Evolutionary conservation across 2,888 invertebrate genomes (phyloP), one percentile per base, ranked within the genome.

Genomic region (Pelosia muscerda): DNA sequence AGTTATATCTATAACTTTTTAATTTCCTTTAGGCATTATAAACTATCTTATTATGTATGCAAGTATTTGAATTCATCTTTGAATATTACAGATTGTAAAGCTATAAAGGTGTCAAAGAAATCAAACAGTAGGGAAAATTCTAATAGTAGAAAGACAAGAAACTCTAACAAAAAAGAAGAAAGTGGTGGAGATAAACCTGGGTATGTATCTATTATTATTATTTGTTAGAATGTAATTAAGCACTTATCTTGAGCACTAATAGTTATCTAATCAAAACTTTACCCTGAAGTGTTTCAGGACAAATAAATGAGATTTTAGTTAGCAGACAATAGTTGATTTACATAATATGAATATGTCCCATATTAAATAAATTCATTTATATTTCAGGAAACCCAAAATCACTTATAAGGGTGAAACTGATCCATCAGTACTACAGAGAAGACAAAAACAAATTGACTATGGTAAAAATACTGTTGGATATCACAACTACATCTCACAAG

Each of bases 371-470:
- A 13, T 13, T 60, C 53, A 42, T 72, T 57, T 68, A 69, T 38
- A 66, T 83, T 84, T 38, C 75, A 91, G 90, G 79, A 71, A 81
- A 53, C 74, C 76, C n/a, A 84, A 76, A 69, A 90, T 87, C 69
- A 78, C 79, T 19, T 56, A 86, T 49, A 95, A 96, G 78, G 84
- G 93, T 38, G 98, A 98, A 92, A 96, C 96, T 10, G 97, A 99
- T 92, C 95, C 96, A 22, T 92, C 85, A 5, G 90, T 97, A 28
- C 91, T 99, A 69, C 93, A 95, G 55, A 96, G 99, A 73, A 95
- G 99, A 57, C 98, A 98, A 86, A 99, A 99, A 90, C 98, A 98
- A 92, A 97, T 99, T 83, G 98, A 98, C 89, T 99, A 98, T 93
- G 99, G 99, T 15, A 99, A 98, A 92, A 98, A 98, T 85, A 99